A percentile compares a stretch with the other conserved stretches of the same genome.
Evolutionary conservation across 2,888 invertebrate genomes (phyloP).

Genomic region (Myopa testacea): DNA sequence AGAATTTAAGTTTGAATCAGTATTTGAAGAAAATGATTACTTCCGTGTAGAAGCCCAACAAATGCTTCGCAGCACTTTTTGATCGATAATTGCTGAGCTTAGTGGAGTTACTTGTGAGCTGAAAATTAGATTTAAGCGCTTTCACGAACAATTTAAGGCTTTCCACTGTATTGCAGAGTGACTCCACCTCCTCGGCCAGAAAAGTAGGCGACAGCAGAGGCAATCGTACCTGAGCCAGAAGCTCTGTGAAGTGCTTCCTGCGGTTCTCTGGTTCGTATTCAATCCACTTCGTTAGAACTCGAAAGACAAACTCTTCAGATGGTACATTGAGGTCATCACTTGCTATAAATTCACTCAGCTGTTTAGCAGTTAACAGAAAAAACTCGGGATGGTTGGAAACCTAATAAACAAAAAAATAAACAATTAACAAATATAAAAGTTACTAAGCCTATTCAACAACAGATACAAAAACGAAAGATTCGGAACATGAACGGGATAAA

Average conservation of each 20-base stretch:
- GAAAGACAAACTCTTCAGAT: slow-evolving; percentile 8
- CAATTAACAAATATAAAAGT: too few species aligned
- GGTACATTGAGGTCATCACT: neutral
- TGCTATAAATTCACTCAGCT: neutral
- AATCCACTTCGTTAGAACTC: neutral
- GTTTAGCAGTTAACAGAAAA: neutral
- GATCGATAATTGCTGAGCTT: too few species aligned
- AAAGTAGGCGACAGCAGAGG: neutral
- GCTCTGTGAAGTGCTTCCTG: neutral
- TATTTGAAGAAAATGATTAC: too few species aligned
- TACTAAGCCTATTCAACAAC: too few species aligned
- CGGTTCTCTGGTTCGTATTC: neutral
- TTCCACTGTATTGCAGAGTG: neutral
- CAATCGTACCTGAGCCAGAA: neutral
- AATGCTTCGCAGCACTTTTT: too few species aligned
- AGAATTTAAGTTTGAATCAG: too few species aligned
- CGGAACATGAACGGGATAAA: too few species aligned
- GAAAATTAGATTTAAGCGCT: too few species aligned
- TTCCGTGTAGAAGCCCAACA: too few species aligned
- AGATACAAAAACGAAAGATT: too few species aligned
- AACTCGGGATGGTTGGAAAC: neutral
- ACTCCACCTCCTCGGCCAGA: neutral
- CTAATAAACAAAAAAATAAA: slow-evolving; percentile 1
- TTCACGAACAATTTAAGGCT: too few species aligned
- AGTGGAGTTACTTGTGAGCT: too few species aligned